Percentiles rank a stretch among this genome's conserved stretches.
phyloP scores from a whole-genome alignment of 1,140 invertebrate genomes.

The Dinoponera quadriceps region DNA sequence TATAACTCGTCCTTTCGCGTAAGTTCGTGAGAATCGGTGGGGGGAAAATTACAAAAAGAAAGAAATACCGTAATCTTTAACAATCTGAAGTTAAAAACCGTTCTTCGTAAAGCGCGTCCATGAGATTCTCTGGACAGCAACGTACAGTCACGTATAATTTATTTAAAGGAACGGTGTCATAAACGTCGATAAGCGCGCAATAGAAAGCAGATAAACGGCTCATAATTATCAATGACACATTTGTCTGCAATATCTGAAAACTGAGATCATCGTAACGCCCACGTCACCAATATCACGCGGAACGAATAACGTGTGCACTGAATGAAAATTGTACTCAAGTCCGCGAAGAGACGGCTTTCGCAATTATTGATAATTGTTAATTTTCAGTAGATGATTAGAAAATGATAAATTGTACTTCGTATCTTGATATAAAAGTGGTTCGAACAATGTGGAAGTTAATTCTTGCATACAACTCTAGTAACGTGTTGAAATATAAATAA shows the following conservation, averaged over 20 bases:
- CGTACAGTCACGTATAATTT: conserved; percentile 34
- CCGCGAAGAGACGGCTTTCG: not conserved
- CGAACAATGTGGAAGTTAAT: too few relatives aligned
- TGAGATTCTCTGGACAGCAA: not conserved
- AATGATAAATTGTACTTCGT: too few relatives aligned
- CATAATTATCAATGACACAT: conserved; percentile 52
- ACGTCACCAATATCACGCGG: not conserved
- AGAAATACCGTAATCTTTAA: not conserved
- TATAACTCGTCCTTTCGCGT: not conserved
- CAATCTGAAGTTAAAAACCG: not conserved
- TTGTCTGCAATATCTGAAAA: conserved; percentile 46
- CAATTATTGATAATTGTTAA: conserved; percentile 8
- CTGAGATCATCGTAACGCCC: conserved; percentile 52
- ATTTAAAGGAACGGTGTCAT: conserved; percentile 40
- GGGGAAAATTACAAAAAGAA: not conserved
- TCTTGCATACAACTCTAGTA: too few relatives aligned
- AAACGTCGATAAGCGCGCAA: conserved; percentile 21
- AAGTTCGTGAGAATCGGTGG: not conserved
- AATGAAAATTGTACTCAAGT: not conserved
- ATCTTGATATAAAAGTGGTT: too few relatives aligned
- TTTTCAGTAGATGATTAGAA: not conserved
- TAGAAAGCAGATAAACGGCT: conserved; percentile 50
- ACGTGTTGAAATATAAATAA: too few relatives aligned
- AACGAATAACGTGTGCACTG: conserved; percentile 15
- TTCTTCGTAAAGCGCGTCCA: not conserved